Evolutionary conservation across 2,113 vertebrate genomes (phyloP), one percentile per base, ranked within the genome.

Genomic region (Pampusana beccarii): DNA sequence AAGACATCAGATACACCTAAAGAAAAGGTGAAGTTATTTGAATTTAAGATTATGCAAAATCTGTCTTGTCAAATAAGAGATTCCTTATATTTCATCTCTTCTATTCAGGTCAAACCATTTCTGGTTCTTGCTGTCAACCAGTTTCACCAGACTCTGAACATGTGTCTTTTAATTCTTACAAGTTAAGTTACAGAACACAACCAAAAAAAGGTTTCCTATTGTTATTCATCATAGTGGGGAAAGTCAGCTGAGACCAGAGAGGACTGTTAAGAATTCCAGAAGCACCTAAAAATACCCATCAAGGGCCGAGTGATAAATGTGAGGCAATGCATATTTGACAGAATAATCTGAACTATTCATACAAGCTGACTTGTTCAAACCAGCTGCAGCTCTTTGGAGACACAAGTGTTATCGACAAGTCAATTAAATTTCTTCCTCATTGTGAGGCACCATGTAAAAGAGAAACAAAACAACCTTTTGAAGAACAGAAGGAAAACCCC

Each of bases 221-320:
- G 40, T 25, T 80, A 21, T 24, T 77, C 36, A 53, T 44, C 36
- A 62, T 16, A 70, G 61, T 5, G 33, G 20, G 31, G 46, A 34
- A 87, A 73, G 6, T 42, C 88, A 94, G 51, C 75, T 84, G 70
- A 86, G 64, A 97, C 82, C 75, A 93, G 71, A 92, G 70, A 96
- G 53, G 94, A 78, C 36, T 94, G 88, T 80, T 53, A 85, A 85
- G 93, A 94, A 97, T 95, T 96, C 84, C 80, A 72, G 86, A 96
- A 94, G 90, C 91, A 67, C 44, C 93, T 94, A 97, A 95, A 97
- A 96, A 97, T 96, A 96, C 33, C 54, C 83, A 11, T 90, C 95
- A 97, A 97, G 89, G 85, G 85, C 89, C 96, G 91, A 71, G 78
- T 96, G 93, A 95, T 96, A 96, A 96, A 90, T 61, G n/a, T 40